These are phyloP conservation scores for Eleutherodactylus coqui DNA, from an alignment of 2,797 vertebrate genomes.

Conservation along the genomic window DNA sequence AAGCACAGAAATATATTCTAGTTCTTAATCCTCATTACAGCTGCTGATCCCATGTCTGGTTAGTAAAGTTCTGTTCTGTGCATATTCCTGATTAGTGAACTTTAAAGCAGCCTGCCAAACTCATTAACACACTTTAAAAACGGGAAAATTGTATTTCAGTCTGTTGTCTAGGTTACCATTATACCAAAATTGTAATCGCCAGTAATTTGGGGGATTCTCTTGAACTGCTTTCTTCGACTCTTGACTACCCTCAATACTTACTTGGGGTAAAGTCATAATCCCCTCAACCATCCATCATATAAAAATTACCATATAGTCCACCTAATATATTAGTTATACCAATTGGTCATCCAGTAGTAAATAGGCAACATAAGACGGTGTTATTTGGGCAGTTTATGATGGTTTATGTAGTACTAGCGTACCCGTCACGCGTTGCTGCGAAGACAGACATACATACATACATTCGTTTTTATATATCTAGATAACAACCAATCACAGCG, in stretches of 20 bases:
- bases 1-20: conserved; percentile 54
- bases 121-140: not conserved
- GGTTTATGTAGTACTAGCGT: not conserved
- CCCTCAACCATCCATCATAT: not conserved
- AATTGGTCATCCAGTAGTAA: not conserved
- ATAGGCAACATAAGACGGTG: not conserved
- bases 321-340: not conserved
- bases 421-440: no score
- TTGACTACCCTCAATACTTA: not conserved
- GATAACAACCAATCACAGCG: no score
- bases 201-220: not conserved
- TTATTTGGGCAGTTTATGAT: not conserved
- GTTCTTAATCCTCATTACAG: conserved; percentile 51
- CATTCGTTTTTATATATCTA: no score
- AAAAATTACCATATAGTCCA: not conserved
- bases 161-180: not conserved
- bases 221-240: not conserved
- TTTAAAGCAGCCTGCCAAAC: not conserved
- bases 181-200: not conserved
- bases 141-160: not conserved
- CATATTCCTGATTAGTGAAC: not conserved
- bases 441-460: no score
- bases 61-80: conserved; percentile 13
- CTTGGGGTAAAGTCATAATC: not conserved
- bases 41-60: conserved; percentile 49